Percentiles rank a stretch among this genome's conserved stretches.
Conservation (phyloP, 1,140 invertebrate species). For the Sycophila sp. region DNA sequence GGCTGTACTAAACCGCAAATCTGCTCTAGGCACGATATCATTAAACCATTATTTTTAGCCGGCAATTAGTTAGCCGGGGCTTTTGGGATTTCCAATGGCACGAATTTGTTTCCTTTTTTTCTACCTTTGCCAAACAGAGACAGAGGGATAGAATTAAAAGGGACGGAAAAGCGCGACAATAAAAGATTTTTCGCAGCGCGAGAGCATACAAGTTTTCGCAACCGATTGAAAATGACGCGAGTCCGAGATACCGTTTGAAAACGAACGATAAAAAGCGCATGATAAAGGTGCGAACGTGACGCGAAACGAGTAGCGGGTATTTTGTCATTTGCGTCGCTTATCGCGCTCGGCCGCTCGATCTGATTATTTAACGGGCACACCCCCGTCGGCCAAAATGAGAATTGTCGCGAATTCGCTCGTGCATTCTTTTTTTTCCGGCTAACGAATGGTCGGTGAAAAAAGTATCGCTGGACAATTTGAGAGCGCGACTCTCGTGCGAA, state of each 20-base stretch:
- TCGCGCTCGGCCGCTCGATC: neutral
- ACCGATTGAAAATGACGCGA: neutral
- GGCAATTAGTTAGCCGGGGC: constrained; percentile 8
- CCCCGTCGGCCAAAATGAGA: no score
- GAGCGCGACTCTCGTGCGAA: no score
- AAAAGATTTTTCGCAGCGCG: neutral
- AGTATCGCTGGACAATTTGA: no score
- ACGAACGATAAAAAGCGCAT: neutral
- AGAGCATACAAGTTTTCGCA: neutral
- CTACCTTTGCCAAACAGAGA: no score
- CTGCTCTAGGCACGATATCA: neutral
- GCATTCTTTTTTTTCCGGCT: no score
- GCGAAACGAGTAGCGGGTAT: neutral
- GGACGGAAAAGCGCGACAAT: neutral
- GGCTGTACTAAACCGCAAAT: neutral
- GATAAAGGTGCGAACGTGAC: no score
- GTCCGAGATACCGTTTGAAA: neutral
- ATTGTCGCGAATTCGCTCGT: no score
- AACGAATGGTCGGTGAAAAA: no score
- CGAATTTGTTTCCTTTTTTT: no score
- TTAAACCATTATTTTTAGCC: constrained; percentile 12
- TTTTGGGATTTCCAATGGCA: constrained; percentile 1
- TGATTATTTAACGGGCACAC: no score
- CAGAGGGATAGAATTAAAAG: no score
- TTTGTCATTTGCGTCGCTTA: neutral